Percentiles rank a stretch among this genome's conserved stretches.
Evolutionary conservation across 2,888 invertebrate species (phyloP).

Genomic region (Leucophenga maculata): DNA sequence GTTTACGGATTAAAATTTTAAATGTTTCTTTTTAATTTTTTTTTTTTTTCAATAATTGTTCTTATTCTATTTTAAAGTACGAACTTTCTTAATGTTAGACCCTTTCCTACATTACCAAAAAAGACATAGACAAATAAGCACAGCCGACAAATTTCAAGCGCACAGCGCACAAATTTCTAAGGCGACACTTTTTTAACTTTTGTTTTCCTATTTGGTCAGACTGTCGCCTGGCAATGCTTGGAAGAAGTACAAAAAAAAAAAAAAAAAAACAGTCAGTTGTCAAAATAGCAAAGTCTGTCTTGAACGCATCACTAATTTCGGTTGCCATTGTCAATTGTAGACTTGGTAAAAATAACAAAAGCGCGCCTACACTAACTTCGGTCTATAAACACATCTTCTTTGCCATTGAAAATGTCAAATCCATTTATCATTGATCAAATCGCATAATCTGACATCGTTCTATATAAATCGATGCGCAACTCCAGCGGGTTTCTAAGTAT

Average conservation of each 20-base stretch:
- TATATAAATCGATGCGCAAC: neutral
- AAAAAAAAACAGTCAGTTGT: too few species aligned
- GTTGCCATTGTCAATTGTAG: neutral
- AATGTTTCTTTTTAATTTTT: too few species aligned
- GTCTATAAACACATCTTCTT: too few species aligned
- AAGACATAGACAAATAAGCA: neutral
- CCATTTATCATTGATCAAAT: constrained; percentile 1
- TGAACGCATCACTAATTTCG: neutral
- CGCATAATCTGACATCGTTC: neutral
- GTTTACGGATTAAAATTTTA: too few species aligned
- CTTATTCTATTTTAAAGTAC: too few species aligned
- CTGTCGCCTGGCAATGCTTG: constrained; percentile 1
- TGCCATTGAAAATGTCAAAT: too few species aligned
- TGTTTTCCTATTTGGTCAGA: neutral
- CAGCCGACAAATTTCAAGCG: neutral
- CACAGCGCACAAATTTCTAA: neutral
- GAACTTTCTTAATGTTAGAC: too few species aligned
- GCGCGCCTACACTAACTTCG: neutral
- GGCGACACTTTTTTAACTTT: neutral
- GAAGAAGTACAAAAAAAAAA: too few species aligned
- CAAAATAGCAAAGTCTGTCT: neutral
- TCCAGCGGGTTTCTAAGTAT: neutral
- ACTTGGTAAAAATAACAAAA: neutral
- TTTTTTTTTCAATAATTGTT: too few species aligned
- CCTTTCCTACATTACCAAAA: too few species aligned